Conservation (phyloP, 2,888 invertebrate species). For the Rotaria macrura region DNA sequence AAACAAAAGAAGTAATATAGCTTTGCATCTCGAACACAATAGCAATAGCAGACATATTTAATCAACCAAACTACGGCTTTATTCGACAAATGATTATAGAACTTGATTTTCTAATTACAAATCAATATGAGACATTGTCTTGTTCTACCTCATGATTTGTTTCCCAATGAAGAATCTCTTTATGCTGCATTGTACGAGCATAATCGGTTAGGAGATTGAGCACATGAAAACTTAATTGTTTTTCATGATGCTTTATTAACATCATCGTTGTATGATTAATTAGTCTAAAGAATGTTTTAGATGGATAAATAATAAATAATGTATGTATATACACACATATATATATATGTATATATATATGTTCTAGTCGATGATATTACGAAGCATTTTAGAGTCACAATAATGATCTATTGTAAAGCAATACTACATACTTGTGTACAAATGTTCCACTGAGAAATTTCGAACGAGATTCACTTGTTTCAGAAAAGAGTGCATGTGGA, state of each 20-base stretch:
- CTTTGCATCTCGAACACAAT: neutral
- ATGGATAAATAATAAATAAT: neutral
- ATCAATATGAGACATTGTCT: neutral
- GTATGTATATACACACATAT: no score
- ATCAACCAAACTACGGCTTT: neutral
- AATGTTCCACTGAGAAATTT: neutral
- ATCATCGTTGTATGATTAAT: neutral
- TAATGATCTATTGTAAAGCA: neutral
- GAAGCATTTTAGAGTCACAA: no score
- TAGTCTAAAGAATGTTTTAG: neutral
- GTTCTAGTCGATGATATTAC: no score
- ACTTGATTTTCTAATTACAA: neutral
- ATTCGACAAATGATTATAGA: neutral
- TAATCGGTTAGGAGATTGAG: neutral
- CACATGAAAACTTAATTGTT: neutral
- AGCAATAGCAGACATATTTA: neutral
- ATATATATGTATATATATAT: no score
- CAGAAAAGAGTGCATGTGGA: constrained; percentile 63
- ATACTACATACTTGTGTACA: neutral
- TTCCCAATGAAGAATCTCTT: neutral
- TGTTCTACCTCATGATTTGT: neutral
- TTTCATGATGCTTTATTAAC: neutral
- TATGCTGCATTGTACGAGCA: constrained; percentile 1
- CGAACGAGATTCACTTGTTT: neutral
- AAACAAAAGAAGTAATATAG: neutral